phyloP scores from a whole-genome alignment of 2,888 invertebrate species.

The Rhingia campestris region DNA sequence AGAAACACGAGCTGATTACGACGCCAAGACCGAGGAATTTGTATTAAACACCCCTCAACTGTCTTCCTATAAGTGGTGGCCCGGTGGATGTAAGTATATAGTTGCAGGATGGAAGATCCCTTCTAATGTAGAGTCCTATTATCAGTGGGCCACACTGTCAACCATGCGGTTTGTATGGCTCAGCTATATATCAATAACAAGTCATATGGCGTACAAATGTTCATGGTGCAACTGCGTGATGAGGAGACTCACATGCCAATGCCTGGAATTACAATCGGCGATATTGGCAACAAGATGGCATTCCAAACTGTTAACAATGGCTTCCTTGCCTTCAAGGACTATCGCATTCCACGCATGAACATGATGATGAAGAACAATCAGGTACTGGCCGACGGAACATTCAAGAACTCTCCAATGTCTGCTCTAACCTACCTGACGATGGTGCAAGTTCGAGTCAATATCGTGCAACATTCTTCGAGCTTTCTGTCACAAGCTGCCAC shows the following conservation, averaged over 20 bases:
- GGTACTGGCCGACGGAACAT: constrained; percentile 96
- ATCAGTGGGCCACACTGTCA: constrained; percentile 95
- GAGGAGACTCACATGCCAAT: constrained; percentile 93
- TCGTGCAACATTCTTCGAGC: constrained; percentile 88
- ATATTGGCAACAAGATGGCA: constrained; percentile 96
- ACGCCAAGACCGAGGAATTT: constrained; percentile 91
- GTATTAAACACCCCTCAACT: constrained; percentile 93
- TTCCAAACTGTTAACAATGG: constrained; percentile 96
- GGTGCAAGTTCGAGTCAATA: constrained; percentile 93
- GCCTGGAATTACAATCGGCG: constrained; percentile 94
- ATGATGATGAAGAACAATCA: constrained; percentile 97
- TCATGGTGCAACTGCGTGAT: constrained; percentile 94
- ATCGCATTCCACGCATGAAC: constrained; percentile 92
- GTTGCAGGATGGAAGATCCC: neutral
- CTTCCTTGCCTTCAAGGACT: constrained; percentile 92
- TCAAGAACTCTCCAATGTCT: constrained; percentile 90
- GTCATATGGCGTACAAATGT: constrained; percentile 94
- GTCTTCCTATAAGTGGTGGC: constrained; percentile 98
- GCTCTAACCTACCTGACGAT: constrained; percentile 93
- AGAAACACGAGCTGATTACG: constrained; percentile 95
- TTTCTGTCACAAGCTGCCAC: constrained; percentile 91
- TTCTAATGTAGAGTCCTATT: neutral
- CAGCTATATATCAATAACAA: constrained; percentile 92
- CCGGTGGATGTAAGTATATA: constrained; percentile 91
- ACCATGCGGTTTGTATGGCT: constrained; percentile 95